Evolutionary conservation across 1,140 invertebrate genomes (phyloP), one percentile per base, ranked within the genome.

Genomic region (Panagrolaimus sp.): DNA sequence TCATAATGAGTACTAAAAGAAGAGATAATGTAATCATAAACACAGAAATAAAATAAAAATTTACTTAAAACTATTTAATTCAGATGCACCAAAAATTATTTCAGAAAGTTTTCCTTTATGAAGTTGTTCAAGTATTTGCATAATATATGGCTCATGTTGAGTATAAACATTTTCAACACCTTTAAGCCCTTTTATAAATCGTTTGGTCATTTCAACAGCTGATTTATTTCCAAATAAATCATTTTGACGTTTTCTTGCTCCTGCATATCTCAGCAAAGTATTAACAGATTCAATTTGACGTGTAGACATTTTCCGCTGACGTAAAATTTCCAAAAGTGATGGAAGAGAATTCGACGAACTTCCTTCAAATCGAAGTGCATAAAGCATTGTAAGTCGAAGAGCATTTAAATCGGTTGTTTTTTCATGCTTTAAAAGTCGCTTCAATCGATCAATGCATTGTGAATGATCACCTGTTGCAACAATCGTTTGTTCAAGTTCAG

Each of bases 401-500:
- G 91, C 90, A 86, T 98, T 94, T 44, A 83, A 45, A 62, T 80
- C 69, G 23, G 75, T 73, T 1, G 72, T 80, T 48, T 83, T 83
- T 11, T 77, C 67, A 69, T 79, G 46, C 45, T 74, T 65, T 7
- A 83, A 20, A 5, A 82, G 68, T 16, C 57, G 14, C 45, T 72
- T 72, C 11, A 82, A 61, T 9, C 45, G 46, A 25, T 83, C 75
- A 11, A 95, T 83, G 77, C 93, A 92, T 57, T 89, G 87, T 1
- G 90, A 90, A 85, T 97, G 93, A 81, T 98, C 93, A 68, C 89
- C 90, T 83, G 93, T 91, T 81, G 91, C 94, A 25, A 78, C 80
- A 5, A 98, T 87, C 85, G 96, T 92, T 86, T 99, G 96, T 84
- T 98, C 95, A 57, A 93, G 84, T 87, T 98, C 96, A 1, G 94